Percentiles rank a stretch among this genome's conserved stretches.
Evolutionary conservation across 2,797 vertebrate species (phyloP).

Genomic region (Acestrorhynchus altus): DNA sequence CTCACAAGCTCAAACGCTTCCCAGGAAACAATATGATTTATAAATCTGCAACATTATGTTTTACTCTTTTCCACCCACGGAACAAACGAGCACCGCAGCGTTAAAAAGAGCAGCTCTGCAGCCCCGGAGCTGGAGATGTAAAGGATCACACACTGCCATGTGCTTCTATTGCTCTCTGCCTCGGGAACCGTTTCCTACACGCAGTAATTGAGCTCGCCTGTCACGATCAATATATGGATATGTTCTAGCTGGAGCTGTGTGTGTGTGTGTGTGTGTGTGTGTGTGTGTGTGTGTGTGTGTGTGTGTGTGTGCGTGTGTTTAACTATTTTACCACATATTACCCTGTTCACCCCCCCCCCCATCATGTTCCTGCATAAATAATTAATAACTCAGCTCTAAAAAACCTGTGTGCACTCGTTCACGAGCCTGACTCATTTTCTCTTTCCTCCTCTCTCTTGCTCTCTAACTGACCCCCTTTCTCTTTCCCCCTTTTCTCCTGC

Average conservation of each 20-base stretch:
- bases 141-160: neutral
- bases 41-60: too few relatives aligned
- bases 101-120: neutral
- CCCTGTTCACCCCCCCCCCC: constrained; percentile 6
- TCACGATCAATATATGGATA: neutral
- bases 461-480: constrained; percentile 6
- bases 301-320: neutral
- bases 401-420: neutral
- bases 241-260: neutral
- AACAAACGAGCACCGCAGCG: neutral
- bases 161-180: neutral
- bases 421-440: neutral
- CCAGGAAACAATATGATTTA: too few relatives aligned
- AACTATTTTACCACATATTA: neutral
- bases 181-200: neutral
- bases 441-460: neutral
- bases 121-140: neutral
- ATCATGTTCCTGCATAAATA: constrained; percentile 1
- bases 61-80: neutral
- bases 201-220: constrained; percentile 1
- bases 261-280: neutral
- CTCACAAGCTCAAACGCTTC: too few relatives aligned
- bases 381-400: constrained; percentile 26
- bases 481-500: neutral
- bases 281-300: neutral